These are phyloP conservation scores for Macrotis lagotis DNA, from an alignment of 2,113 vertebrate species.

Conservation along the genomic window DNA sequence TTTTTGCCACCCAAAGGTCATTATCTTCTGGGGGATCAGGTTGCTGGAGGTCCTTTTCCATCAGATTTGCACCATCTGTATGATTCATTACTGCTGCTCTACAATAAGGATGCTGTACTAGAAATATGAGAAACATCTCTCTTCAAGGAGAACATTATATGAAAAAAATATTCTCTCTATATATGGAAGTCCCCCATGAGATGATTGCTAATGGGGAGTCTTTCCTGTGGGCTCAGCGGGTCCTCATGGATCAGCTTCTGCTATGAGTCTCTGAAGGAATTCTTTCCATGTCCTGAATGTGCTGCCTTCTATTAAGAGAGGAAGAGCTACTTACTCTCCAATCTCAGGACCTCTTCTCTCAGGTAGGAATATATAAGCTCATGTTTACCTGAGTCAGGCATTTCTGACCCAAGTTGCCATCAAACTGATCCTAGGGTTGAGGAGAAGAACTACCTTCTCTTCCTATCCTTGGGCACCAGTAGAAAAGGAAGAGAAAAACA, in stretches of 20 bases:
- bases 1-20: not conserved
- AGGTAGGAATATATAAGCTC: not conserved
- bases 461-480: not conserved
- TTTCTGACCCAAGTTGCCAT: not conserved
- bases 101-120: not conserved
- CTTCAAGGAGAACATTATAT: not conserved
- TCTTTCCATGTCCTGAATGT: not conserved
- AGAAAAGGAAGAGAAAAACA: not conserved
- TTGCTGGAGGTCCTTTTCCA: not conserved
- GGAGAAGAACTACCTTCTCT: not conserved
- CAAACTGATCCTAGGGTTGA: not conserved
- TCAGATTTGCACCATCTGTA: not conserved
- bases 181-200: not conserved
- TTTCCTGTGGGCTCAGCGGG: not conserved
- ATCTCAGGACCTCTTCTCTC: not conserved
- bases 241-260: not conserved
- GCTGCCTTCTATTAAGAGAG: not conserved
- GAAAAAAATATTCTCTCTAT: not conserved
- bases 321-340: not conserved
- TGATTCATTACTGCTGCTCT: not conserved
- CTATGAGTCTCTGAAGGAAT: not conserved
- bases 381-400: not conserved
- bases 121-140: not conserved
- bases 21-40: not conserved
- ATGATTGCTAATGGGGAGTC: not conserved